A percentile compares a stretch with the other conserved stretches of the same genome.
These are phyloP conservation scores for Struthidea cinerea DNA, from an alignment of 2,113 vertebrate species.

Conservation along the genomic window DNA sequence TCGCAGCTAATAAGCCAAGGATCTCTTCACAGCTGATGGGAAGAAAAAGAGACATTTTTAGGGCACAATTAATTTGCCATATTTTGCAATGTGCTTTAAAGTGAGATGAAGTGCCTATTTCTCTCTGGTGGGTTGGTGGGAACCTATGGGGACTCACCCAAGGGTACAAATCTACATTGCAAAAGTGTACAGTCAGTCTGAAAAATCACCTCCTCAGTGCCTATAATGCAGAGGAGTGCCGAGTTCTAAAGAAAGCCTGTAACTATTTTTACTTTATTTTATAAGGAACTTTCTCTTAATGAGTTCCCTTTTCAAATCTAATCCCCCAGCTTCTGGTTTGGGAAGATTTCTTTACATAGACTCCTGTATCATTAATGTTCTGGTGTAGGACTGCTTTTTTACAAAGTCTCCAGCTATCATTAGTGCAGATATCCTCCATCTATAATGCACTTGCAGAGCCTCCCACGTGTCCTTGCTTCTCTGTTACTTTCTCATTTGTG, in stretches of 20 bases:
- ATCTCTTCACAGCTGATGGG: neutral
- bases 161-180: constrained; percentile 11
- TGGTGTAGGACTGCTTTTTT: neutral
- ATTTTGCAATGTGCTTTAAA: neutral
- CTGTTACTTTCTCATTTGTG: neutral
- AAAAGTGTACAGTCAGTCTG: neutral
- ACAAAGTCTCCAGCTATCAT: neutral
- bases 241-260: neutral
- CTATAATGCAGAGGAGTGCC: neutral
- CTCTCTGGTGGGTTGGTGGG: neutral
- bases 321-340: constrained; percentile 22
- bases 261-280: constrained; percentile 29
- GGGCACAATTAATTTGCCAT: constrained; percentile 39
- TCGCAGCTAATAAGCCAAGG: neutral
- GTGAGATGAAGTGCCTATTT: neutral
- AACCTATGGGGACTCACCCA: neutral
- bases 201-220: constrained; percentile 15
- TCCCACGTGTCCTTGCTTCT: neutral
- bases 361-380: constrained; percentile 16
- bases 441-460: neutral
- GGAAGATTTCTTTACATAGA: constrained; percentile 17
- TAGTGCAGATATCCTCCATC: neutral
- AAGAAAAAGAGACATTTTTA: constrained; percentile 41
- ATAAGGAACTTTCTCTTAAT: constrained; percentile 26
- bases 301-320: constrained; percentile 31